Percentiles rank a stretch among this genome's conserved stretches.
Evolutionary conservation across 1,140 invertebrate genomes (phyloP).

Genomic region (Scylla paramamosain): DNA sequence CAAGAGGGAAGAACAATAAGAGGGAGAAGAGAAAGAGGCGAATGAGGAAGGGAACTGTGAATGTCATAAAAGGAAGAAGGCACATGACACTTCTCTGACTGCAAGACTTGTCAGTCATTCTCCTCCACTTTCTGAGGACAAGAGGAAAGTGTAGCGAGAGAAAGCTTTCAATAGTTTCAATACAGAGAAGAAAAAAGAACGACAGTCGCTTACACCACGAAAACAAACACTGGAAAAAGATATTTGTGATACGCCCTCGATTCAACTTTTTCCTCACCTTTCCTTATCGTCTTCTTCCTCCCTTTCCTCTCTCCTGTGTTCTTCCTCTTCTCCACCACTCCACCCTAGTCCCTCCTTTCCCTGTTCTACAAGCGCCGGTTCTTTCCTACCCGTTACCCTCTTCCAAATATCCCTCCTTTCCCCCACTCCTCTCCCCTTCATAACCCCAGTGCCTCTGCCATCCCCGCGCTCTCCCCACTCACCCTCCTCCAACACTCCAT

Average conservation of each 20-base stretch:
- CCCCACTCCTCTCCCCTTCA: background rate
- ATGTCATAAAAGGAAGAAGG: background rate
- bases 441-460: background rate
- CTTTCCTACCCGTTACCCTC: conserved; percentile 22
- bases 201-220: background rate
- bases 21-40: background rate
- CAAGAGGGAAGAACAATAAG: background rate
- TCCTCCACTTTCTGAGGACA: background rate
- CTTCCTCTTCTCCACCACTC: background rate
- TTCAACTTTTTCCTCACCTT: conserved; percentile 3
- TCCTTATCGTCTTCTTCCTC: background rate
- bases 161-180: background rate
- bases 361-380: background rate
- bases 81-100: background rate
- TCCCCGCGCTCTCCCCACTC: background rate
- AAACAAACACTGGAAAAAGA: conserved; percentile 18
- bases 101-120: no score
- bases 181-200: background rate
- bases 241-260: background rate
- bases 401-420: background rate
- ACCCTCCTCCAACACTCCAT: background rate
- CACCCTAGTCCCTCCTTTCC: background rate
- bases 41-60: background rate
- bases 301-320: background rate
- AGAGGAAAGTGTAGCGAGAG: background rate